Conservation (phyloP, 2,888 invertebrate species). For the Sminthurides aquaticus region DNA sequence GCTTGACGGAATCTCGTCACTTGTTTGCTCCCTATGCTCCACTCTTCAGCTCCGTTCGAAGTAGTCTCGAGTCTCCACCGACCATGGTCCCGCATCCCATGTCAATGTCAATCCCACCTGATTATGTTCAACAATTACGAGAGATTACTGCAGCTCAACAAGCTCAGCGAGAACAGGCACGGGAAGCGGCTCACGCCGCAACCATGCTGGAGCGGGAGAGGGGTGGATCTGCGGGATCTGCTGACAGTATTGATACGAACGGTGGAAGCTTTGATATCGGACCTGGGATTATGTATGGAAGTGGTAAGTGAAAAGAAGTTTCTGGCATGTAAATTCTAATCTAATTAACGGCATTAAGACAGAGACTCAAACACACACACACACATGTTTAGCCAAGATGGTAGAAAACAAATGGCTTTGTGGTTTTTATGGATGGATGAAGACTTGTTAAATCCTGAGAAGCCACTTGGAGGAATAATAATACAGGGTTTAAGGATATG, state of each 20-base stretch:
- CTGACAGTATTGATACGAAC: slow-evolving; percentile 30
- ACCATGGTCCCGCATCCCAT: slow-evolving; percentile 38
- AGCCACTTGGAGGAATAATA: no score
- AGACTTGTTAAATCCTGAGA: no score
- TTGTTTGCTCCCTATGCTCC: slow-evolving; percentile 64
- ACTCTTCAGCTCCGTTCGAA: slow-evolving; percentile 62
- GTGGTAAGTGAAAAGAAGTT: slow-evolving; percentile 12
- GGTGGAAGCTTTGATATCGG: slow-evolving; percentile 19
- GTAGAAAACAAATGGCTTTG: no score
- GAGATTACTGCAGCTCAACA: slow-evolving; percentile 27
- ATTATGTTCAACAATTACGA: slow-evolving; percentile 35
- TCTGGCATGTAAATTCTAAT: not conserved
- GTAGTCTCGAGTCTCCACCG: slow-evolving; percentile 49
- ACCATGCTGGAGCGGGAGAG: slow-evolving; percentile 17
- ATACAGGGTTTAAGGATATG: no score
- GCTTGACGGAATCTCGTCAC: slow-evolving; percentile 51
- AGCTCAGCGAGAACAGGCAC: slow-evolving; percentile 17
- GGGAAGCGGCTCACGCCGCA: slow-evolving; percentile 2
- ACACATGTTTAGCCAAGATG: no score
- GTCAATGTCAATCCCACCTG: slow-evolving; percentile 22
- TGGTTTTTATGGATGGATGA: no score
- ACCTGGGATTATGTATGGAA: slow-evolving; percentile 19
- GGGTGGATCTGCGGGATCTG: slow-evolving; percentile 29
- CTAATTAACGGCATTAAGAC: not conserved
- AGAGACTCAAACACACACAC: not conserved